Evolutionary conservation across 2,113 vertebrate species (phyloP), one percentile per base, ranked within the genome.

Genomic region (Misgurnus anguillicaudatus): DNA sequence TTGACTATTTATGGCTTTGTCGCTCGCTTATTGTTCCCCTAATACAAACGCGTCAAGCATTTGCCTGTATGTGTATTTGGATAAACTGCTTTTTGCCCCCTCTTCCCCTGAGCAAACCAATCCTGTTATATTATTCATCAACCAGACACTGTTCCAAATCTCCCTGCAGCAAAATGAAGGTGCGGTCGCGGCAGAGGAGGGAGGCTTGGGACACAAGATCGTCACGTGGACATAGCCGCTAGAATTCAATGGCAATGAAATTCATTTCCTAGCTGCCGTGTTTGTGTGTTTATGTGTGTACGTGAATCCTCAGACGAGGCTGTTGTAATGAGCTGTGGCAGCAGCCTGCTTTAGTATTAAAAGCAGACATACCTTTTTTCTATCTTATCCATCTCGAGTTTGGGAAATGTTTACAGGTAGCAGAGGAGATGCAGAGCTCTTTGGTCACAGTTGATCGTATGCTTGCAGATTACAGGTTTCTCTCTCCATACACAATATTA

Each of bases 351-450:
- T 84, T 79, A 80, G 84, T 85, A 89, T 89, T 89, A 89, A 89
- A 89, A 84, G 84, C 77, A 80, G 84, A 87, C 75, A 38, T 17
- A 58, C 71, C 16, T 48, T 76, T 67, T 42, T 61, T 48, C 36
- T 62, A 19, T 66, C 48, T 42, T 24, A 9, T 62, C n/a, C 48
- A 71, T 42, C 67, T 77, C 21, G 16, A 81, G 60, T 70, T 81
- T 74, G 86, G 87, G 84, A 89, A 86, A 89, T 89, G 86, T 90
- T 91, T 90, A 91, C 80, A 86, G 64, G 75, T 76, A 79, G 77
- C 81, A 60, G n/a, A 17, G 4, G 16, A 62, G 58, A 74, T 5
- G 11, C n/a, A 47, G 13, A 21, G 42, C 21, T 3, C 31, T 71
- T 57, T 31, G 14, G 13, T 4, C 47, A 51, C 24, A 31, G 24